phyloP scores from a whole-genome alignment of 2,797 vertebrate species.

The Clangula hyemalis region DNA sequence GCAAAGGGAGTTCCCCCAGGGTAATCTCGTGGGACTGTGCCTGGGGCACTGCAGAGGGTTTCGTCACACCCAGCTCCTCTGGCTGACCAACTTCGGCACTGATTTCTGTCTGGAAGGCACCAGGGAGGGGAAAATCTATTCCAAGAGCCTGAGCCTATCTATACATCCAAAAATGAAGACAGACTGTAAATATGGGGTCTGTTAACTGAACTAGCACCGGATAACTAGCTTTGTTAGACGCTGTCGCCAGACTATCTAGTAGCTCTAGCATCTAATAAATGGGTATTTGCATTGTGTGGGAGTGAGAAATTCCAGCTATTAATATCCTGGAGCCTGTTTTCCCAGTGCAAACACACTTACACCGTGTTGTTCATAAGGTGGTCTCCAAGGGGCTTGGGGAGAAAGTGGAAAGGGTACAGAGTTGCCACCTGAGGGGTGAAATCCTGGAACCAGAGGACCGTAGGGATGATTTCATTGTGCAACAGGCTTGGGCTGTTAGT shows the following conservation, averaged over 20 bases:
- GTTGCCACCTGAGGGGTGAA: neutral
- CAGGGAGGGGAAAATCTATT: neutral
- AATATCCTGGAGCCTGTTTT: neutral
- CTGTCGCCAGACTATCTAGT: neutral
- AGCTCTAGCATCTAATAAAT: constrained; percentile 12
- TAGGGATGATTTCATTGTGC: neutral
- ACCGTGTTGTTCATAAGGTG: neutral
- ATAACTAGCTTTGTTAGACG: neutral
- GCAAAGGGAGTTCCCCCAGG: neutral
- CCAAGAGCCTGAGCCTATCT: neutral
- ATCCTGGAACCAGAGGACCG: neutral
- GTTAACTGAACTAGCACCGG: neutral
- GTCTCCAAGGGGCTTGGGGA: neutral
- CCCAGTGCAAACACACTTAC: neutral
- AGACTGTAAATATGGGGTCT: neutral
- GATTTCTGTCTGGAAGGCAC: neutral
- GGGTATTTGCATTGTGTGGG: neutral
- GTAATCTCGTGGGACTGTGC: fast-evolving
- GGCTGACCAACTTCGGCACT: neutral
- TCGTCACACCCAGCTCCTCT: neutral
- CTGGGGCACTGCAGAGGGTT: fast-evolving
- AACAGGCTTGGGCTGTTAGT: neutral
- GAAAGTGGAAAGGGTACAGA: neutral
- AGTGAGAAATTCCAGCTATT: neutral
- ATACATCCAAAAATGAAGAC: neutral